phyloP scores from a whole-genome alignment of 2,888 invertebrate genomes.

The Xanthia icteritia region DNA sequence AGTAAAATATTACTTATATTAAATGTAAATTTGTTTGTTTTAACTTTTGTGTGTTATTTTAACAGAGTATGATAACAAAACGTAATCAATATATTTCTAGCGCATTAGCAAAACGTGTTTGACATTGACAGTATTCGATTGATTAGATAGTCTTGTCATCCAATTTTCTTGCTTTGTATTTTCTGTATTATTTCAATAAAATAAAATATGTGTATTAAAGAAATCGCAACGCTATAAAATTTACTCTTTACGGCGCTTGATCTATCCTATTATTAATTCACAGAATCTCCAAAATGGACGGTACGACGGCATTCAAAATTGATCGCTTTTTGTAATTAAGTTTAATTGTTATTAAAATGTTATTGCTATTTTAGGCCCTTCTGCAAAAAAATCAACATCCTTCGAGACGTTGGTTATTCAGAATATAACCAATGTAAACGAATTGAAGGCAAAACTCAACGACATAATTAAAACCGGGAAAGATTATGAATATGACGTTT shows the following conservation, averaged over 20 bases:
- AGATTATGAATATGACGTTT: constrained; percentile 86
- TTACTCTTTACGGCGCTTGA: constrained; percentile 21
- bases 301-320: constrained; percentile 62
- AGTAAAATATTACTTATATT: no score
- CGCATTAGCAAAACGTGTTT: constrained; percentile 50
- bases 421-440: constrained; percentile 82
- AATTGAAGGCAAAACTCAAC: constrained; percentile 86
- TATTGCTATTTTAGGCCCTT: constrained; percentile 74
- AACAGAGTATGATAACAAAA: constrained; percentile 18
- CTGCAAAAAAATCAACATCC: constrained; percentile 83
- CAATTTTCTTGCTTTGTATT: constrained; percentile 58
- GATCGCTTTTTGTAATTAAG: constrained; percentile 40
- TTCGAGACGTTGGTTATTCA: constrained; percentile 84
- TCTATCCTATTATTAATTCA: constrained; percentile 36
- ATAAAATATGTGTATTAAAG: constrained; percentile 57
- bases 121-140: constrained; percentile 62
- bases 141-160: constrained; percentile 62
- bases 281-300: constrained; percentile 71
- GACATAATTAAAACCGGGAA: constrained; percentile 85
- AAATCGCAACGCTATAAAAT: constrained; percentile 42
- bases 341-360: constrained; percentile 39
- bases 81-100: constrained; percentile 3
- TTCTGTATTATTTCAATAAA: constrained; percentile 55
- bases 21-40: no score
- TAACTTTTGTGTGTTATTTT: neutral